Evolutionary conservation across 2,797 vertebrate genomes (phyloP).

Genomic region (Picus viridis): DNA sequence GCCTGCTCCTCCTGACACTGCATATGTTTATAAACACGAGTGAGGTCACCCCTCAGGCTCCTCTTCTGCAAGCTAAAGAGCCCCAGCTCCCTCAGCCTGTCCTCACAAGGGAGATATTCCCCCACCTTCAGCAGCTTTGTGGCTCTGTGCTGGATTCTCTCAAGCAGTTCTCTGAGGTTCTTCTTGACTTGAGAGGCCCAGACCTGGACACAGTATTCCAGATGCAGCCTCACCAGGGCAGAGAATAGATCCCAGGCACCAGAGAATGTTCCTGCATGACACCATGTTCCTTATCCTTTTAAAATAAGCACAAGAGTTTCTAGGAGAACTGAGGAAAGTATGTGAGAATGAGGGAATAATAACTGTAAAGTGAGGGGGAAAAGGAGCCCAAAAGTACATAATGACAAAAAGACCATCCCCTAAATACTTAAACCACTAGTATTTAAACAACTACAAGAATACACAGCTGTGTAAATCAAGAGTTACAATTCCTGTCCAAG

Average conservation of each 20-base stretch:
- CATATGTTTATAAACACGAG: too few species aligned
- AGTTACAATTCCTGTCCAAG: background rate
- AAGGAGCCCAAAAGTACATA: background rate
- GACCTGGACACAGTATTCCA: too few species aligned
- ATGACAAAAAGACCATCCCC: accelerated
- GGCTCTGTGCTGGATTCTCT: too few species aligned
- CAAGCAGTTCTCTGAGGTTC: too few species aligned
- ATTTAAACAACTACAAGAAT: background rate
- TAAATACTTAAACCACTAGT: background rate
- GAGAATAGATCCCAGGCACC: background rate
- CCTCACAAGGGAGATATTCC: too few species aligned
- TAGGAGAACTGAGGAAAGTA: background rate
- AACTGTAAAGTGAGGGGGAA: background rate
- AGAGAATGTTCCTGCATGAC: background rate
- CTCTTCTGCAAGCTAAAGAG: too few species aligned
- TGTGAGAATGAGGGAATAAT: background rate
- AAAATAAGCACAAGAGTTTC: background rate
- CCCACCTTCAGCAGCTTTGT: too few species aligned
- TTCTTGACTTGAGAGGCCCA: too few species aligned
- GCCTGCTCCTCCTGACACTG: too few species aligned
- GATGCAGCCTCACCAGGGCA: too few species aligned
- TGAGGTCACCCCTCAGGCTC: too few species aligned
- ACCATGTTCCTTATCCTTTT: background rate
- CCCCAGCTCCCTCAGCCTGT: too few species aligned
- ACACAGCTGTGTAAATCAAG: background rate